phyloP scores from a whole-genome alignment of 2,888 invertebrate genomes.

The Eledone cirrhosa region DNA sequence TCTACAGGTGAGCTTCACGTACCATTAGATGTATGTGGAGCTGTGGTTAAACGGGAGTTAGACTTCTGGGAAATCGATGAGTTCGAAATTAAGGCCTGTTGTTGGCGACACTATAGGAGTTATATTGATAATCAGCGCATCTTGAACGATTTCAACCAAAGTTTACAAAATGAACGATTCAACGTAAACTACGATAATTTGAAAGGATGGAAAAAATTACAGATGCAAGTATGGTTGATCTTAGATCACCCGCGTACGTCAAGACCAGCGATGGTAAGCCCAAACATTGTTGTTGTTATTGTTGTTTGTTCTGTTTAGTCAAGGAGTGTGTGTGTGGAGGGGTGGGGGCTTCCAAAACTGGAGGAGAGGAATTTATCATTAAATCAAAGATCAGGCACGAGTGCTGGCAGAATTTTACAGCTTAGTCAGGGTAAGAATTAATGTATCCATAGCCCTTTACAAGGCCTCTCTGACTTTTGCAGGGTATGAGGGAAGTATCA shows the following conservation, averaged over 20 bases:
- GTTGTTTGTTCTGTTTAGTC: neutral
- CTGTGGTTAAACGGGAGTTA: slow-evolving; percentile 64
- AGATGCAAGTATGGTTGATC: slow-evolving; percentile 62
- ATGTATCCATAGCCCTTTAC: too few species aligned
- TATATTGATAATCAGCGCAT: slow-evolving; percentile 63
- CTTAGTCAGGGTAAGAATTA: too few species aligned
- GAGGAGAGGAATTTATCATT: too few species aligned
- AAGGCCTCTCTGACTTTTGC: too few species aligned
- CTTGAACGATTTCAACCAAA: slow-evolving; percentile 60
- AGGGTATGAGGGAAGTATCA: too few species aligned
- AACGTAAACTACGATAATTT: slow-evolving; percentile 50
- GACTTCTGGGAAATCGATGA: slow-evolving; percentile 65
- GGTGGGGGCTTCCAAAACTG: neutral
- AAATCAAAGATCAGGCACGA: too few species aligned
- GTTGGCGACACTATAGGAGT: slow-evolving; percentile 62
- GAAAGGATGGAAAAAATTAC: slow-evolving; percentile 57
- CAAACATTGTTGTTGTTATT: neutral
- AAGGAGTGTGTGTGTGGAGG: neutral
- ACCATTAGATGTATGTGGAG: slow-evolving; percentile 65
- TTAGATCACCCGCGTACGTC: slow-evolving; percentile 64
- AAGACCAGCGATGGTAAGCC: slow-evolving; percentile 60
- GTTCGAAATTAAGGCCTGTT: slow-evolving; percentile 63
- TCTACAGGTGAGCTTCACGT: slow-evolving; percentile 64
- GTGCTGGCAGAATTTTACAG: too few species aligned
- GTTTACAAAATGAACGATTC: slow-evolving; percentile 55